Percentiles rank a stretch among this genome's conserved stretches.
Evolutionary conservation across 2,797 vertebrate species (phyloP).

Genomic region (Eulemur coronatus): DNA sequence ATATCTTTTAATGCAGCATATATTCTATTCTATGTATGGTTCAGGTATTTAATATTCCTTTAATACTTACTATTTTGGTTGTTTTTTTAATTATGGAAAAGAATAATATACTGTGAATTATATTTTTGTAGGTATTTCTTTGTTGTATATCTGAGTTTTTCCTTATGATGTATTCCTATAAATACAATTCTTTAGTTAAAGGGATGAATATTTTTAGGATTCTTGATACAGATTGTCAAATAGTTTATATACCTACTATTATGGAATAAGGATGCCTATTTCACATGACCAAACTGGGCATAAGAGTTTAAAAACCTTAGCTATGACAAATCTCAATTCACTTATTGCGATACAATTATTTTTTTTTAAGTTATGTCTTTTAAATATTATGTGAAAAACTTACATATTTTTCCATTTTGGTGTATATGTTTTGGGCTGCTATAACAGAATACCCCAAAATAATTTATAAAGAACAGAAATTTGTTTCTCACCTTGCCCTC

Average conservation of each 20-base stretch:
- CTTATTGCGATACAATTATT: not conserved
- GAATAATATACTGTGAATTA: not conserved
- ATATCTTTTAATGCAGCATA: not conserved
- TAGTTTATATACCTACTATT: not conserved
- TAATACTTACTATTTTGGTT: not conserved
- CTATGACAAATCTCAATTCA: not conserved
- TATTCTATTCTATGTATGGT: not conserved
- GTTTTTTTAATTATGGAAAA: not conserved
- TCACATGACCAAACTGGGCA: not conserved
- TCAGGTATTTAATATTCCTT: not conserved
- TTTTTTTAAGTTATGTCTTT: not conserved
- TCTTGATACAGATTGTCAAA: not conserved
- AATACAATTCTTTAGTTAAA: not conserved
- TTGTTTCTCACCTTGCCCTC: not conserved
- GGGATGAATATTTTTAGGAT: not conserved
- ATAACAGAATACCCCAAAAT: not conserved
- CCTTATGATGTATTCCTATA: not conserved
- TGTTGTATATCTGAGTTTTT: not conserved
- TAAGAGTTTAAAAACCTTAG: not conserved
- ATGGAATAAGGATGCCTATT: not conserved
- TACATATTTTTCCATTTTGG: not conserved
- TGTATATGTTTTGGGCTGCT: not conserved
- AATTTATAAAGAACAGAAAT: not conserved
- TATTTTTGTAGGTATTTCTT: not conserved
- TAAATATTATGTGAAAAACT: not conserved